Conservation (phyloP, 2,888 invertebrate genomes). For the Lithophane ornitopus region DNA sequence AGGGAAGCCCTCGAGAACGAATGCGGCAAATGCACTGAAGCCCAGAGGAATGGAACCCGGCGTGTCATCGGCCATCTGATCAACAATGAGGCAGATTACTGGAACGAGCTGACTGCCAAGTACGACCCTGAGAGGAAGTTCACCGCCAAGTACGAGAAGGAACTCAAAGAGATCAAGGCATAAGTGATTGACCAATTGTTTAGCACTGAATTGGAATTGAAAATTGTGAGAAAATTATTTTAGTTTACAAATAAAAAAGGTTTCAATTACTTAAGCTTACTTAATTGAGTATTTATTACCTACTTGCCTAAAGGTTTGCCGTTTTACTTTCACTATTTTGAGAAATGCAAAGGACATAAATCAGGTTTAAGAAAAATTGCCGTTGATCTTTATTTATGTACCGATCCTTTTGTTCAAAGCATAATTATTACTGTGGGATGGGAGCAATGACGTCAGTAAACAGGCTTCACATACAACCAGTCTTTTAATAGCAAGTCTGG, state of each 20-base stretch:
- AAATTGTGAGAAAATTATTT: slow-evolving; percentile 29
- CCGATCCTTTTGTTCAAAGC: background rate
- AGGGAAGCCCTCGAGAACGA: slow-evolving; percentile 76
- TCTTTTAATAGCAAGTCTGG: background rate
- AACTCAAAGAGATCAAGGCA: slow-evolving; percentile 70
- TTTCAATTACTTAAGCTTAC: background rate
- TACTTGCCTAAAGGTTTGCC: background rate
- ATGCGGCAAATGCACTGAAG: slow-evolving; percentile 74
- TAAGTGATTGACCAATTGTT: slow-evolving; percentile 37
- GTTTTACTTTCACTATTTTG: slow-evolving; percentile 20
- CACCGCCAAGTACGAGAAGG: slow-evolving; percentile 77
- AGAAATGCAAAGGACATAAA: background rate
- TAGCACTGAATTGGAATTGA: background rate
- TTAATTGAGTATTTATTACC: background rate
- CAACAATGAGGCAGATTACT: slow-evolving; percentile 77
- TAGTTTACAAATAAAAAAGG: slow-evolving; percentile 17
- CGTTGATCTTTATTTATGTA: background rate
- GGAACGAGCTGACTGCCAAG: slow-evolving; percentile 79
- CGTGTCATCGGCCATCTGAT: slow-evolving; percentile 75
- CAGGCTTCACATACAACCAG: background rate
- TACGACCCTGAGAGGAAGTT: slow-evolving; percentile 82
- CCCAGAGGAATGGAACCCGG: slow-evolving; percentile 72
- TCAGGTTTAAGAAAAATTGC: background rate
- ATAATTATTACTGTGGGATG: background rate
- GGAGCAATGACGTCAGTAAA: slow-evolving; percentile 11